Conservation (phyloP, 2,113 vertebrate genomes). For the Phylloscopus trochilus region DNA sequence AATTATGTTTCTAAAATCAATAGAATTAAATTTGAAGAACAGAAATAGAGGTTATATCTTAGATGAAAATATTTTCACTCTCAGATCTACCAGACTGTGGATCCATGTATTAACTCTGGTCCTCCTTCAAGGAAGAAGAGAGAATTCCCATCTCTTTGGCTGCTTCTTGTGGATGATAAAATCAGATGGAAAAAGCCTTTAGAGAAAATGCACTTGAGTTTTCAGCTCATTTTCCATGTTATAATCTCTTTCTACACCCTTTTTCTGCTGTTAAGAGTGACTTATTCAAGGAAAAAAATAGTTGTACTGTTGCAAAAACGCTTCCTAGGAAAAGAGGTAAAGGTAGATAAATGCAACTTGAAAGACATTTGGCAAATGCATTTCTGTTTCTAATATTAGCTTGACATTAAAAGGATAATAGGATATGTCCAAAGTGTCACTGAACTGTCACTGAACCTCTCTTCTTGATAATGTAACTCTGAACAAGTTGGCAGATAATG, state of each 20-base stretch:
- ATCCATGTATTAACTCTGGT: neutral
- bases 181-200: neutral
- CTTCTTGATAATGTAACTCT: neutral
- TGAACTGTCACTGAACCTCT: neutral
- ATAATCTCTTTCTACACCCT: neutral
- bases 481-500: neutral
- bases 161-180: neutral
- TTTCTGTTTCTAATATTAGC: constrained; percentile 22
- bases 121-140: neutral
- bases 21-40: neutral
- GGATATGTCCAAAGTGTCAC: neutral
- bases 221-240: neutral
- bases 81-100: neutral
- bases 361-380: constrained; percentile 14
- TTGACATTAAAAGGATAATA: neutral
- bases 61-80: neutral
- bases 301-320: neutral
- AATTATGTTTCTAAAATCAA: neutral
- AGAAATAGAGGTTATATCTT: neutral
- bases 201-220: neutral
- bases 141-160: neutral
- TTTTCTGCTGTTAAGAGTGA: neutral
- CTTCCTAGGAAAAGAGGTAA: neutral
- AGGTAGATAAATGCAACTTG: neutral
- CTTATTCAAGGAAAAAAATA: neutral